Conservation (phyloP, 2,113 vertebrate genomes). For the Chaenocephalus aceratus region DNA sequence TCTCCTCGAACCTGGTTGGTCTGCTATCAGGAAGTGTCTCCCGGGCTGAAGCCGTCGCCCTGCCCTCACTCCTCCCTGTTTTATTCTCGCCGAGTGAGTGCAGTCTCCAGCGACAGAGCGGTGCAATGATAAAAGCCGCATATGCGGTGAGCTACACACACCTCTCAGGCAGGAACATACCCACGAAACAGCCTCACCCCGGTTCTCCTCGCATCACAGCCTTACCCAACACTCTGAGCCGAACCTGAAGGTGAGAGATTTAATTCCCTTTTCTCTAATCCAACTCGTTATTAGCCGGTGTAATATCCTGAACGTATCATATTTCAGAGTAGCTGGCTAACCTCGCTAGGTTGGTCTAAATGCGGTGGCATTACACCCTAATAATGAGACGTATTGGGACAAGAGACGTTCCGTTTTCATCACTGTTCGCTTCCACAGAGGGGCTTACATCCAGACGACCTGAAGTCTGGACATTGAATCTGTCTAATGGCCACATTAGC, state of each 20-base stretch:
- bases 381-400: constrained; percentile 49
- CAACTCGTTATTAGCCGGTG: constrained; percentile 62
- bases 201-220: constrained; percentile 52
- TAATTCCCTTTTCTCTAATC: constrained; percentile 70
- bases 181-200: constrained; percentile 59
- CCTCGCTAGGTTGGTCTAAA: constrained; percentile 70
- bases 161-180: constrained; percentile 72
- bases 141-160: constrained; percentile 82
- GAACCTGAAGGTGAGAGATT: constrained; percentile 81
- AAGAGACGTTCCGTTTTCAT: constrained; percentile 15
- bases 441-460: constrained; percentile 43
- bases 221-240: constrained; percentile 65
- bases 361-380: constrained; percentile 66
- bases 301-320: constrained; percentile 75
- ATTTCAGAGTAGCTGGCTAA: constrained; percentile 79
- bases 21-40: constrained; percentile 58
- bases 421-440: constrained; percentile 17
- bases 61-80: constrained; percentile 77
- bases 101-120: constrained; percentile 75
- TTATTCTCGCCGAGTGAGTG: constrained; percentile 81
- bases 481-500: neutral
- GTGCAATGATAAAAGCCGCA: constrained; percentile 86
- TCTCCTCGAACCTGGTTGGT: constrained; percentile 66
- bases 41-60: constrained; percentile 63
- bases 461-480: constrained; percentile 21